A percentile compares a stretch with the other conserved stretches of the same genome.
Conservation (phyloP, 1,140 invertebrate species). For the Drosophila serrata region DNA sequence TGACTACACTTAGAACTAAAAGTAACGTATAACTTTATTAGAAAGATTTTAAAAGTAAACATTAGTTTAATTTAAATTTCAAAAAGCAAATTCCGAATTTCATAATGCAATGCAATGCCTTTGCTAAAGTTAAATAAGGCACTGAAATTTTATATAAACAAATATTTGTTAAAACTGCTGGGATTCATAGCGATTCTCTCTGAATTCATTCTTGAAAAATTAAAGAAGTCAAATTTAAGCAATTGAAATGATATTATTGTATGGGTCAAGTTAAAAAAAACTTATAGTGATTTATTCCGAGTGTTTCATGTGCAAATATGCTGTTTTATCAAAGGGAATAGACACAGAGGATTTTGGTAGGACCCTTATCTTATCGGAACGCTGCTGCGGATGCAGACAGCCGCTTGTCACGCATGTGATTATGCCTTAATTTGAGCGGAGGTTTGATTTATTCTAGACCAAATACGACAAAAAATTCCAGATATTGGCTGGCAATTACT, state of each 20-base stretch:
- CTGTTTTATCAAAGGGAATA: neutral
- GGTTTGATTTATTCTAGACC: slow-evolving; percentile 70
- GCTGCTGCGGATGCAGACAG: slow-evolving; percentile 53
- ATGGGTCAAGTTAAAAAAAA: neutral
- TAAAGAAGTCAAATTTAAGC: neutral
- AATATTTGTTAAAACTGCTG: neutral
- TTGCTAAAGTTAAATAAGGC: neutral
- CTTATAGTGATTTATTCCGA: neutral
- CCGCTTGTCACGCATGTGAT: slow-evolving; percentile 78
- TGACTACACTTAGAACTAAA: slow-evolving; percentile 17
- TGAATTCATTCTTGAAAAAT: neutral
- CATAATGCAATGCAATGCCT: neutral
- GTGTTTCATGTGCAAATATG: slow-evolving; percentile 13
- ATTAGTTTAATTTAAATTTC: neutral
- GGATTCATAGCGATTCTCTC: neutral
- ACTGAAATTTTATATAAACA: neutral
- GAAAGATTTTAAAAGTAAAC: neutral
- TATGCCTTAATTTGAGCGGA: slow-evolving; percentile 75
- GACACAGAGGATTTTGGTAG: slow-evolving; percentile 4
- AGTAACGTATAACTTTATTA: neutral
- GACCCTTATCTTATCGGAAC: slow-evolving; percentile 61
- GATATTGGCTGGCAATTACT: slow-evolving; percentile 33
- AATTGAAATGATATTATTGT: neutral
- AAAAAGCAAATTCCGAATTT: neutral
- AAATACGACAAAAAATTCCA: slow-evolving; percentile 32